Percentiles rank a stretch among this genome's conserved stretches.
phyloP scores from a whole-genome alignment of 2,113 vertebrate species.

The Tachysurus fulvidraco region DNA sequence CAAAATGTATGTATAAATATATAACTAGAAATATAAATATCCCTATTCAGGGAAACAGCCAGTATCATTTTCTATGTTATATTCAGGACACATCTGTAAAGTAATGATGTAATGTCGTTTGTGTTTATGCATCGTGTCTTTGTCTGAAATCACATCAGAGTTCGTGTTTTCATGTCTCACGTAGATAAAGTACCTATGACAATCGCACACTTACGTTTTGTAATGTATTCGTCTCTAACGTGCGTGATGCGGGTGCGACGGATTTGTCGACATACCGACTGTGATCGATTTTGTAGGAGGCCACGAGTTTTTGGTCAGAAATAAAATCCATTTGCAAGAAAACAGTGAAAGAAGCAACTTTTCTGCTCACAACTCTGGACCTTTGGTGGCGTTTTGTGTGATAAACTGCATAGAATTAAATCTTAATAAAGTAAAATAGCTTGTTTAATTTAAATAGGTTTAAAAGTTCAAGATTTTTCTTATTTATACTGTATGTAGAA shows the following conservation, averaged over 20 bases:
- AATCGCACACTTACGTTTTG: background rate
- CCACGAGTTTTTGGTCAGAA: background rate
- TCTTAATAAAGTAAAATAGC: no score
- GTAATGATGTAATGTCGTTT: background rate
- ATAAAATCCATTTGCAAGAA: background rate
- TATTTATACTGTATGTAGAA: no score
- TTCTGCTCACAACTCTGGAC: background rate
- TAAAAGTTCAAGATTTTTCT: no score
- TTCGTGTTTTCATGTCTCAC: background rate
- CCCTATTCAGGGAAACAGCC: slow-evolving; percentile 2
- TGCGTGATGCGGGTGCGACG: background rate
- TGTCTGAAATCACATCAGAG: background rate
- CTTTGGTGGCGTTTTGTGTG: background rate
- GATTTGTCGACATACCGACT: background rate
- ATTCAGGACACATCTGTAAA: slow-evolving; percentile 28
- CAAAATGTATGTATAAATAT: slow-evolving; percentile 31
- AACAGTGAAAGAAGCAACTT: background rate
- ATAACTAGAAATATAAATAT: slow-evolving; percentile 25
- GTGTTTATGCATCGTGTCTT: background rate
- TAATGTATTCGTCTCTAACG: background rate
- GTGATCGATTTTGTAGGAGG: background rate
- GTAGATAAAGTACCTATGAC: background rate
- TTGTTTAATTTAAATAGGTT: no score
- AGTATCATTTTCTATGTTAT: slow-evolving; percentile 33
- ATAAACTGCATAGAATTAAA: no score